Conservation (phyloP, 2,888 invertebrate genomes). For the Leptinotarsa juncta region DNA sequence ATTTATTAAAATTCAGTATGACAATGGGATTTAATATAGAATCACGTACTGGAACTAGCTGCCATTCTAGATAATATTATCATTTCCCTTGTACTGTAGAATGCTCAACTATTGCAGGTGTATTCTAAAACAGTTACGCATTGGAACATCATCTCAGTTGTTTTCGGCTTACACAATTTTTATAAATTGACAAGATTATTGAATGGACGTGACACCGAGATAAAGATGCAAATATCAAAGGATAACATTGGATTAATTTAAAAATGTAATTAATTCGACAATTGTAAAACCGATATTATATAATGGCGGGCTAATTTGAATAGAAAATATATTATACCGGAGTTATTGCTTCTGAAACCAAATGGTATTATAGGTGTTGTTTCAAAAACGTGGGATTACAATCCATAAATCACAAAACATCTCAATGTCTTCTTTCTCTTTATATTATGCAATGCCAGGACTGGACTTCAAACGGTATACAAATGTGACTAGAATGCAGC, state of each 20-base stretch:
- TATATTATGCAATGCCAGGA: slow-evolving; percentile 12
- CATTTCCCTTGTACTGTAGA: no score
- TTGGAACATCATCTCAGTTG: neutral
- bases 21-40: no score
- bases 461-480: neutral
- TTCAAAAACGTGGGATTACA: neutral
- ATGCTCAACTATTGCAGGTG: no score
- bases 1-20: no score
- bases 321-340: slow-evolving; percentile 5
- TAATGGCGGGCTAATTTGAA: slow-evolving; percentile 9
- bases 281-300: slow-evolving; percentile 15
- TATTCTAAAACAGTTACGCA: neutral
- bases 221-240: slow-evolving; percentile 15
- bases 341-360: slow-evolving; percentile 13
- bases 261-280: slow-evolving; percentile 11
- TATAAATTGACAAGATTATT: slow-evolving; percentile 2
- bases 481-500: neutral
- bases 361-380: slow-evolving; percentile 7
- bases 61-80: no score
- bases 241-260: slow-evolving; percentile 4
- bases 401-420: slow-evolving; percentile 13
- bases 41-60: no score
- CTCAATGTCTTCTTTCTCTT: slow-evolving; percentile 20
- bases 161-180: neutral
- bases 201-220: slow-evolving; percentile 4